Base-by-base conservation (phyloP, 2,888 invertebrate genomes). In the Lasiommata megera region DNA sequence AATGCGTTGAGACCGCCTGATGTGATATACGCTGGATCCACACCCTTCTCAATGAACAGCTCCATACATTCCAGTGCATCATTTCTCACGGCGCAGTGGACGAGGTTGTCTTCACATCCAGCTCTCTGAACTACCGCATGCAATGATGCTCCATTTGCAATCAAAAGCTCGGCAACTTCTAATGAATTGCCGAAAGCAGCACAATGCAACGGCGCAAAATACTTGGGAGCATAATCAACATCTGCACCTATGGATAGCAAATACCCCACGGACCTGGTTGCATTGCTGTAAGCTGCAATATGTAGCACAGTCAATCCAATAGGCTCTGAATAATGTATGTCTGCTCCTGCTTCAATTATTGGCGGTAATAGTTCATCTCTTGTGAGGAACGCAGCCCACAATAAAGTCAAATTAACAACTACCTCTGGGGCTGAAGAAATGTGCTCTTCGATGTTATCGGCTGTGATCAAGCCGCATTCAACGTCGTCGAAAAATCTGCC, bases 101-200 rank as follows among this genome's bases (percentile, higher is more conserved):
- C 90, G 0, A 96, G 92, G 46, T 95, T 95, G 70, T 96, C 96
- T 73, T 95, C 95, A 69, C 93, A 93, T 50, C 94, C 93, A 11
- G 90, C 88, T 73, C 93, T 91, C 66, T 92, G 94, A 0, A 93
- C 94, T n/a, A 95, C 94, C 41, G 94, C 92, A 53, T 93, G 93
- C 37, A 96, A 91, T 40, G 93, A 92, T 5, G 96, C 94, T 0
- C 94, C 94, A 64, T 93, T 92, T 38, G 93, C 93, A 41, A 97
- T 92, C 23, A 98, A 92, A 64, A 96, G 89, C 77, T 94, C 94
- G 9, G 95, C 95, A 0, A 96, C 95, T 72, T 96, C 94, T 6
- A 94, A 92, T 28, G 96, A 94, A 71, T 97, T 97, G 3, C 97
- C 96, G 81, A 97, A 96, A 0, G 97, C 97, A 1, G 97, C 96